Evolutionary conservation across 1,140 invertebrate species (phyloP).

Genomic region (Diorhabda carinulata): DNA sequence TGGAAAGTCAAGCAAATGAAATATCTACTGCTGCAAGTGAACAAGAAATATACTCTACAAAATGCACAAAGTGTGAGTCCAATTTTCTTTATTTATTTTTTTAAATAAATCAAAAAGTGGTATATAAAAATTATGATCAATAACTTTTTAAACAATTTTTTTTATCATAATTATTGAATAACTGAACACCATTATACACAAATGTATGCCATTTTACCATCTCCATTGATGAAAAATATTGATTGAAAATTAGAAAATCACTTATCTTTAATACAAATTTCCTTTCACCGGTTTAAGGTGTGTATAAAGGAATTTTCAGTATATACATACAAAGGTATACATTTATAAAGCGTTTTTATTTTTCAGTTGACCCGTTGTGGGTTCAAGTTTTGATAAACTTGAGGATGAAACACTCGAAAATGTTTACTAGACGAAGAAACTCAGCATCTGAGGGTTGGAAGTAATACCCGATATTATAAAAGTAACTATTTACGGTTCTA

Average conservation of each 20-base stretch:
- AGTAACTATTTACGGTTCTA: not conserved
- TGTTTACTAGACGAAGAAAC: constrained; percentile 29
- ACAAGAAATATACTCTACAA: constrained; percentile 9
- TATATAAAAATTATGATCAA: not conserved
- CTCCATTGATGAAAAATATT: no score
- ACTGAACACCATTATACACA: not conserved
- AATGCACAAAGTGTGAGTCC: constrained; percentile 5
- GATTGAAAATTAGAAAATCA: not conserved
- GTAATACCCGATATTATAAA: constrained; percentile 10
- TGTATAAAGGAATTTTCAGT: not conserved
- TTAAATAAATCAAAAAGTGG: not conserved
- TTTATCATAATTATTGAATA: not conserved
- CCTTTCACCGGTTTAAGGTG: constrained; percentile 6
- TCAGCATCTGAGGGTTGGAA: constrained; percentile 29
- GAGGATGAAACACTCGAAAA: constrained; percentile 32
- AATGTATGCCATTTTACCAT: no score
- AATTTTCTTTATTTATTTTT: not conserved
- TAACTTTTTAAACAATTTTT: not conserved
- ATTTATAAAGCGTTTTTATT: constrained; percentile 3
- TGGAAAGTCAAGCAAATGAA: constrained; percentile 15
- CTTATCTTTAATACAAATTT: not conserved
- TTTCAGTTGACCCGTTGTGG: constrained; percentile 30
- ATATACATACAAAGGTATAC: not conserved
- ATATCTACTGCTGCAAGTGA: not conserved
- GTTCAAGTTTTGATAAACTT: constrained; percentile 33